Conservation (phyloP, 2,113 vertebrate genomes). For the Hirundichthys speculiger region DNA sequence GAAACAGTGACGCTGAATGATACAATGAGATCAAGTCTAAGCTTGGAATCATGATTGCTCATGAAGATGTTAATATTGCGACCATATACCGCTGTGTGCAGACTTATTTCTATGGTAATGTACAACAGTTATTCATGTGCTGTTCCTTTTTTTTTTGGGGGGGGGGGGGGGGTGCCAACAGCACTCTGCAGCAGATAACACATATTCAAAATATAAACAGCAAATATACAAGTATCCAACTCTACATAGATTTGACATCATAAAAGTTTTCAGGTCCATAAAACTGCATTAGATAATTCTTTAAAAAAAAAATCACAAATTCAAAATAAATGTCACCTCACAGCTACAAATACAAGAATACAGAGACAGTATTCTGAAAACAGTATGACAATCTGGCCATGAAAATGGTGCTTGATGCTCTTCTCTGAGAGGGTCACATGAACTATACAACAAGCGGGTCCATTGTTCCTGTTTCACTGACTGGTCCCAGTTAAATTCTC, state of each 20-base stretch:
- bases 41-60: conserved; percentile 28
- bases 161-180: conserved; percentile 45
- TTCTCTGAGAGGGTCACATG: conserved; percentile 39
- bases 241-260: conserved; percentile 5
- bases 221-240: background rate
- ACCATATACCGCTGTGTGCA: conserved; percentile 18
- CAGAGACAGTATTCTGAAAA: conserved; percentile 36
- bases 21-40: conserved; percentile 53
- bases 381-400: conserved; percentile 24
- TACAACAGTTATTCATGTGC: conserved; percentile 46
- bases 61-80: conserved; percentile 53
- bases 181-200: conserved; percentile 19
- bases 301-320: too few relatives aligned
- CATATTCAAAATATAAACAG: conserved; percentile 11
- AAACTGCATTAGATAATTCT: background rate
- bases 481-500: conserved; percentile 50
- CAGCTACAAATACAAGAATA: conserved; percentile 18
- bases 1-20: conserved; percentile 39
- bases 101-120: conserved; percentile 75
- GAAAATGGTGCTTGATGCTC: conserved; percentile 42
- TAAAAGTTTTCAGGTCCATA: conserved; percentile 1
- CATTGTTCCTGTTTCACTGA: conserved; percentile 48
- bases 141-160: conserved; percentile 55
- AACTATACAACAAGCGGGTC: conserved; percentile 43
- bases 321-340: conserved; percentile 32